Evolutionary conservation across 2,888 invertebrate genomes (phyloP).

Genomic region (Drosophila demipolita): DNA sequence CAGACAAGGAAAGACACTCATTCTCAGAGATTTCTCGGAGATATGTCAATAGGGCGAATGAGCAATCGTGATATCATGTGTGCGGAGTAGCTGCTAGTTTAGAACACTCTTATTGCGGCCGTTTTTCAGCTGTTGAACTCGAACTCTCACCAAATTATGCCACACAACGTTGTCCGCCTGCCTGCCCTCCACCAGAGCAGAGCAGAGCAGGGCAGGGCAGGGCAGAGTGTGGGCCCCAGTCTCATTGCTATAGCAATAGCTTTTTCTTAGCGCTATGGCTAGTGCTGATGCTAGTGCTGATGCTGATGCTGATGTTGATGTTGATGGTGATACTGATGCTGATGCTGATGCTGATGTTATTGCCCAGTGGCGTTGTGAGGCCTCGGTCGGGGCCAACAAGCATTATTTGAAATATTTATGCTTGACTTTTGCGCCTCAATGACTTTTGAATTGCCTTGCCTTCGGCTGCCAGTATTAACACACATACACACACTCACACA

Average conservation of each 20-base stretch:
- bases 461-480: conserved; percentile 72
- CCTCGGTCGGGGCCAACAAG: conserved; percentile 71
- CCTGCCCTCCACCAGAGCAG: conserved; percentile 14
- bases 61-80: not conserved
- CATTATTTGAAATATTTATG: conserved; percentile 81
- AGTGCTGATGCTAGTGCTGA: conserved; percentile 17
- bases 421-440: conserved; percentile 82
- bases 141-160: conserved; percentile 82
- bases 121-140: conserved; percentile 79
- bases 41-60: not conserved
- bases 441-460: conserved; percentile 82
- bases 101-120: conserved; percentile 35
- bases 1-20: no score
- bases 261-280: not conserved
- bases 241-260: conserved; percentile 6
- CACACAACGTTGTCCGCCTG: conserved; percentile 63
- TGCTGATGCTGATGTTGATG: not conserved
- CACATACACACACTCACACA: conserved; percentile 23
- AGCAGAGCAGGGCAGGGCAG: conserved; percentile 9
- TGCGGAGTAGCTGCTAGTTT: not conserved
- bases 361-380: conserved; percentile 62
- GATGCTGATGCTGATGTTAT: conserved; percentile 8
- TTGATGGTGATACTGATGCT: not conserved
- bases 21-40: not conserved
- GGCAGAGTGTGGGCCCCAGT: conserved; percentile 26